Conservation (phyloP, 2,113 vertebrate species). For the Corythoichthys haematopterus region DNA sequence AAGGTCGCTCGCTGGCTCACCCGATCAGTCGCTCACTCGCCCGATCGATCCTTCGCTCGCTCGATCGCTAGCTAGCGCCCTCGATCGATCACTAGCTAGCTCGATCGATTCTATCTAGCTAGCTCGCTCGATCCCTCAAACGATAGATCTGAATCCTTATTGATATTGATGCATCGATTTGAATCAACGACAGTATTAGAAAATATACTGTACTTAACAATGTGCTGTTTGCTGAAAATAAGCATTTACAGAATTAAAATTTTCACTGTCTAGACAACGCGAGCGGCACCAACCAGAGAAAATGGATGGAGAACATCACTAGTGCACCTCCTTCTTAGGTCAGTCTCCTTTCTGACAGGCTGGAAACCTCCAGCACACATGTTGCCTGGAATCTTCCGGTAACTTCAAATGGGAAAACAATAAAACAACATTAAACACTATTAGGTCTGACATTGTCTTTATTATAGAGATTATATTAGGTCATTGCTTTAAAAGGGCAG, state of each 20-base stretch:
- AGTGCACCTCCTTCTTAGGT: slow-evolving; percentile 82
- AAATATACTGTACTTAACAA: background rate
- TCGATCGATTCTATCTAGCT: too few species aligned
- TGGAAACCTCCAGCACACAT: slow-evolving; percentile 80
- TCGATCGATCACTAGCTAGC: too few species aligned
- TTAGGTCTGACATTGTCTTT: background rate
- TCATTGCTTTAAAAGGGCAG: too few species aligned
- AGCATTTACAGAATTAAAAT: background rate
- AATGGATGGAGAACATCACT: slow-evolving; percentile 68
- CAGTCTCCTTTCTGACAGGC: slow-evolving; percentile 75
- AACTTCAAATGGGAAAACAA: slow-evolving; percentile 64
- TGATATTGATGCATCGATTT: too few species aligned
- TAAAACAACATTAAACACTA: background rate
- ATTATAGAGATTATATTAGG: background rate
- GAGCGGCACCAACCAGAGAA: slow-evolving; percentile 57
- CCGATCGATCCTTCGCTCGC: too few species aligned
- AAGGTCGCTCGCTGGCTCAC: too few species aligned
- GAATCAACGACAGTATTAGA: too few species aligned
- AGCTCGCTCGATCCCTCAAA: too few species aligned
- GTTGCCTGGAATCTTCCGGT: slow-evolving; percentile 91
- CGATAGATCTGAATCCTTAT: too few species aligned
- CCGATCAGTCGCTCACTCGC: too few species aligned
- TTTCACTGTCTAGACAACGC: background rate
- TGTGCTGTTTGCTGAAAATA: background rate
- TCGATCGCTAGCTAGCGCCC: too few species aligned